phyloP scores from a whole-genome alignment of 2,797 vertebrate genomes.

The Staurois parvus region DNA sequence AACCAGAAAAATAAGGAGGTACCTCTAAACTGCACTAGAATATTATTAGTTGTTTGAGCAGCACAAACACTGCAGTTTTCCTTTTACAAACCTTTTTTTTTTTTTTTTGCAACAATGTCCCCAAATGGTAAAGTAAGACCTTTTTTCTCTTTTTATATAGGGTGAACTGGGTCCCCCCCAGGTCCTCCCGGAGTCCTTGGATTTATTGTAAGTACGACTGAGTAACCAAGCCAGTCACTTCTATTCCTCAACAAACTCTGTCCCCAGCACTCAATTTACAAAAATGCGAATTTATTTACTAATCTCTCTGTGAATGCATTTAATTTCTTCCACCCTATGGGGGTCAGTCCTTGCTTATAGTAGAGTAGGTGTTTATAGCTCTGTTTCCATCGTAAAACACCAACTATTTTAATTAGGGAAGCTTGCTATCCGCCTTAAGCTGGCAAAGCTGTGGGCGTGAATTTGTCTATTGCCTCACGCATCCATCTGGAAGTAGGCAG shows the following conservation, averaged over 20 bases:
- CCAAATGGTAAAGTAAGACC: background rate
- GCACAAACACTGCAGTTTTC: background rate
- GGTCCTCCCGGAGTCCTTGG: constrained; percentile 94
- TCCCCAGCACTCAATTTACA: background rate
- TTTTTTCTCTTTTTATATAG: constrained; percentile 70
- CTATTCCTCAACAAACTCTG: background rate
- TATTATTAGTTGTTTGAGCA: background rate
- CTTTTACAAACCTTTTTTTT: background rate
- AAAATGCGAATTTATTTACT: constrained; percentile 19
- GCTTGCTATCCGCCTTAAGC: constrained; percentile 19
- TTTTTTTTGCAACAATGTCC: background rate
- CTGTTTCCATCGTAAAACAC: constrained; percentile 49
- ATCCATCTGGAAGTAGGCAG: constrained; percentile 1
- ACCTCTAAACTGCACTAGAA: background rate
- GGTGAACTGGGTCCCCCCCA: constrained; percentile 90
- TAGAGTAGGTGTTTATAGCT: constrained; percentile 42
- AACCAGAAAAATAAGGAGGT: background rate
- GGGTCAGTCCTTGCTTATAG: background rate
- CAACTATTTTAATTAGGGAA: constrained; percentile 47
- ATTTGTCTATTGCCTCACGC: background rate
- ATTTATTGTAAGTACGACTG: constrained; percentile 90
- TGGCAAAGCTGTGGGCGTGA: background rate
- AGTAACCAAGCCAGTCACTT: background rate
- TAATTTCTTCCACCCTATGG: background rate
- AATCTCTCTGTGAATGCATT: constrained; percentile 19